These are phyloP conservation scores for Epinotia bilunana DNA, from an alignment of 2,888 invertebrate genomes.

Conservation along the genomic window DNA sequence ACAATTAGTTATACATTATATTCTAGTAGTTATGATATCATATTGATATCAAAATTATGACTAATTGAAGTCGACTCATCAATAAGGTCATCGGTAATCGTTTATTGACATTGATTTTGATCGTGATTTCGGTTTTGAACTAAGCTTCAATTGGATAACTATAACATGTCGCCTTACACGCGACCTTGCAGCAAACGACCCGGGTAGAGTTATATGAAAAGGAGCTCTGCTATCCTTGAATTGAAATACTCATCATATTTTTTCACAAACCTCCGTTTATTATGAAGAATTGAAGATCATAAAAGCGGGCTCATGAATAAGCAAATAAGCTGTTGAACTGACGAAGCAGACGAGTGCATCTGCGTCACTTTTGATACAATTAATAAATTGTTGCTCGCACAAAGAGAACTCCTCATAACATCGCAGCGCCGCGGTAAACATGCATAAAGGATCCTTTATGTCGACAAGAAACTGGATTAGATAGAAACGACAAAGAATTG, in stretches of 20 bases:
- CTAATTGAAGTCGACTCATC: no score
- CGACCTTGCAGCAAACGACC: neutral
- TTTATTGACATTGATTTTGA: no score
- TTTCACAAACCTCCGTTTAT: conserved; percentile 15
- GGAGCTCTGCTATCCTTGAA: neutral
- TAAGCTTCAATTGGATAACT: neutral
- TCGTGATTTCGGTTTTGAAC: no score
- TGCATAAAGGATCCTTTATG: conserved; percentile 63
- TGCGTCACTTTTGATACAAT: conserved; percentile 64
- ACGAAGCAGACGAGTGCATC: conserved; percentile 60
- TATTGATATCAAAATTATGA: neutral
- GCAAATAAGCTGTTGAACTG: conserved; percentile 52
- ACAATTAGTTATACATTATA: neutral
- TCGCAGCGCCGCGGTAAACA: conserved; percentile 71
- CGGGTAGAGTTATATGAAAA: neutral
- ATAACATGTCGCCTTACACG: neutral
- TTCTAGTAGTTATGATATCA: no score
- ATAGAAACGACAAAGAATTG: conserved; percentile 65
- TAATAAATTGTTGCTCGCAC: conserved; percentile 64
- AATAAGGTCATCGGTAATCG: no score
- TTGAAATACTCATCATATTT: conserved; percentile 8
- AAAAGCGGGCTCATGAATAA: conserved; percentile 53
- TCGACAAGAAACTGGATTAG: conserved; percentile 69
- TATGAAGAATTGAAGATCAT: conserved; percentile 25
- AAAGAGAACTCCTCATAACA: conserved; percentile 57